Evolutionary conservation across 2,113 vertebrate genomes (phyloP).

Genomic region (Ochotona curzoniae): DNA sequence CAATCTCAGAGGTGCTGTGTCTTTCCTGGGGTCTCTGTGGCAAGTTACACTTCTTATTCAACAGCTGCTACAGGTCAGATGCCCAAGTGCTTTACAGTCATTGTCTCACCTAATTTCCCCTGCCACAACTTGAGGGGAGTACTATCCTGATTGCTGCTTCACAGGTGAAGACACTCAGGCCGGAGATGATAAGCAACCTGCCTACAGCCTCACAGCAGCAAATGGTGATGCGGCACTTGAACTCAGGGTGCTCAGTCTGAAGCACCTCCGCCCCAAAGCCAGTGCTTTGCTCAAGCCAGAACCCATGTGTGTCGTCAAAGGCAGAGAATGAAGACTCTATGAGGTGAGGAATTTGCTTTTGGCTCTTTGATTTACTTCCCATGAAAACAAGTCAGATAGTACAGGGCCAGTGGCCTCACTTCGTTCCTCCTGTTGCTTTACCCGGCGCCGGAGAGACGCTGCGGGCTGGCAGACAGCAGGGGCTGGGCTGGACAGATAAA

Average conservation of each 20-base stretch:
- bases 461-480: background rate
- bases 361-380: constrained; percentile 53
- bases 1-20: background rate
- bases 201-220: background rate
- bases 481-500: constrained; percentile 54
- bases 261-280: background rate
- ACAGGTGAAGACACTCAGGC: background rate
- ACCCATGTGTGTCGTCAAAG: background rate
- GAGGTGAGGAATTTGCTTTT: constrained; percentile 68
- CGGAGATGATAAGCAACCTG: background rate
- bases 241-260: background rate
- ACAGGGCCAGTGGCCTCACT: constrained; percentile 31
- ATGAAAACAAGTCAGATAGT: constrained; percentile 68
- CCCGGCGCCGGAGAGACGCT: constrained; percentile 51
- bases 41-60: background rate
- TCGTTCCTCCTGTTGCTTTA: constrained; percentile 28
- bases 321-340: constrained; percentile 11
- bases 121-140: background rate
- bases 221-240: background rate
- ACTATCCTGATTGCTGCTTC: background rate
- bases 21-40: background rate
- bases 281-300: background rate
- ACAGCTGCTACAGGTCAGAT: background rate
- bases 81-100: background rate
- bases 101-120: background rate